These are phyloP conservation scores for Hippocampus zosterae DNA, from an alignment of 2,113 vertebrate species.

Conservation along the genomic window DNA sequence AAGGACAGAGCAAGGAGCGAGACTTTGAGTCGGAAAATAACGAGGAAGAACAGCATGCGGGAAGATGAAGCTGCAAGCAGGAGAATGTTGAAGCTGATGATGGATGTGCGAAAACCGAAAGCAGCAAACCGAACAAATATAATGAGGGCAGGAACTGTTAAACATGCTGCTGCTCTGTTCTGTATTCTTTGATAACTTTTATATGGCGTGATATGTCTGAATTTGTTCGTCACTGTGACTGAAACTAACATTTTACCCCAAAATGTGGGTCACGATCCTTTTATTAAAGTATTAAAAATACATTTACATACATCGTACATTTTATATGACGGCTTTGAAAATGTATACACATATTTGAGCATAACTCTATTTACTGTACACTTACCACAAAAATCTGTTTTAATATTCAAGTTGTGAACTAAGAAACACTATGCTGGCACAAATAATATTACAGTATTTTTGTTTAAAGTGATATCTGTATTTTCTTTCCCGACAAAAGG, in stretches of 20 bases:
- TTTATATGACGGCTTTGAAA: background rate
- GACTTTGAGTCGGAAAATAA: conserved; percentile 4
- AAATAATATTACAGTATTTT: too few species aligned
- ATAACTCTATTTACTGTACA: too few species aligned
- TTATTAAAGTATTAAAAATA: background rate
- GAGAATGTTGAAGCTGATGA: conserved; percentile 7
- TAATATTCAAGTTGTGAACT: too few species aligned
- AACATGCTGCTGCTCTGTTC: background rate
- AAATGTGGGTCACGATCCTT: too few species aligned
- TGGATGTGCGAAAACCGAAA: conserved; percentile 30
- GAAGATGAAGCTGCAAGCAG: conserved; percentile 38
- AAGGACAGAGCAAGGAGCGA: conserved; percentile 7
- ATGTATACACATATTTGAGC: background rate
- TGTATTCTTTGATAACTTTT: background rate
- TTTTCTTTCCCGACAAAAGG: too few species aligned
- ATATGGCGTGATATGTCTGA: background rate
- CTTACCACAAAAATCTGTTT: too few species aligned
- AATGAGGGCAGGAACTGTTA: conserved; percentile 4
- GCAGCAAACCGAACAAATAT: background rate
- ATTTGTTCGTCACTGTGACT: background rate
- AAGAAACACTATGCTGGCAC: too few species aligned
- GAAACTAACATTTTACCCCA: background rate
- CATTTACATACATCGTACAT: too few species aligned
- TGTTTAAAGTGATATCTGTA: too few species aligned
- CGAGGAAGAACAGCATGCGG: conserved; percentile 30